Conservation (phyloP, 2,113 vertebrate species). For the Himantopus leucocephalus region DNA sequence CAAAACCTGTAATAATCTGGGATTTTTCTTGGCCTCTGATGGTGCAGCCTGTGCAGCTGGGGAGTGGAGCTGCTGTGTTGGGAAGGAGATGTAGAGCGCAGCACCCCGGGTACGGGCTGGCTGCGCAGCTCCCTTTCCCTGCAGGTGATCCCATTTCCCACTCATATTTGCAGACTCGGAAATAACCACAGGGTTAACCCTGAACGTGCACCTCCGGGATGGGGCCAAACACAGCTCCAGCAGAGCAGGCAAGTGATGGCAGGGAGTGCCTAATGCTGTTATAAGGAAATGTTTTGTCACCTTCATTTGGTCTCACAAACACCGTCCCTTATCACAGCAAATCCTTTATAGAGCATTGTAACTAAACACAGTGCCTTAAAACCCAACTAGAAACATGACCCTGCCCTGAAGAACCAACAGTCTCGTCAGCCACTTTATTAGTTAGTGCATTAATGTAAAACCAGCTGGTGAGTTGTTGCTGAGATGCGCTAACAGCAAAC, state of each 20-base stretch:
- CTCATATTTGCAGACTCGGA: background rate
- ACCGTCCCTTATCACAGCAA: background rate
- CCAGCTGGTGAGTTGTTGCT: background rate
- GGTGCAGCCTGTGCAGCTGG: background rate
- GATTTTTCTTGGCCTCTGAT: background rate
- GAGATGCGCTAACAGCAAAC: background rate
- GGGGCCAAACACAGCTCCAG: background rate
- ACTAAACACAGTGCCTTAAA: background rate
- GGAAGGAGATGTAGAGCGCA: background rate
- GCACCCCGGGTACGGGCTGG: background rate
- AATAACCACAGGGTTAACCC: background rate
- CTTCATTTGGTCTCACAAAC: background rate
- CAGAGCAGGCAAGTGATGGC: background rate
- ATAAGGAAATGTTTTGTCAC: background rate
- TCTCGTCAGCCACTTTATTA: background rate
- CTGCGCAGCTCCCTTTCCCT: background rate
- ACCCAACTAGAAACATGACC: background rate
- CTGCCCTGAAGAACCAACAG: background rate
- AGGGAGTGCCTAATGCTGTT: background rate
- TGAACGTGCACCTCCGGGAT: rapidly evolving
- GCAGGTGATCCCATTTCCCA: background rate
- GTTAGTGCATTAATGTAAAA: background rate
- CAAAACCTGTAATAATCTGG: background rate
- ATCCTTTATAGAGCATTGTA: background rate
- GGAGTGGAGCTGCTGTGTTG: background rate